These are phyloP conservation scores for Beroe forskalii DNA, from an alignment of 37 sponge, comb jelly and placozoan species.

Conservation along the genomic window DNA sequence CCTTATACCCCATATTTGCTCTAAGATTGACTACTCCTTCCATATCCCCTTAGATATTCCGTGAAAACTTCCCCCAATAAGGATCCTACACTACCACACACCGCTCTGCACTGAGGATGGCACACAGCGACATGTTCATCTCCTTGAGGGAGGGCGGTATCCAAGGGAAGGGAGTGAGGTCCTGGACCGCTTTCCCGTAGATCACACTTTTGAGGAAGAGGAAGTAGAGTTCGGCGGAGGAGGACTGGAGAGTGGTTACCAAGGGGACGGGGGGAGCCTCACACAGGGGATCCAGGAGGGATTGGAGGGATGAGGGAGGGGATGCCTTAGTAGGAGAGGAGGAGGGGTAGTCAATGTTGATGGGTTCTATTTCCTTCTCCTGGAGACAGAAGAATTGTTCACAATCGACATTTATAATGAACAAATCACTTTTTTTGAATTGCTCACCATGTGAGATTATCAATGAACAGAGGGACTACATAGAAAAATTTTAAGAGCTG, in stretches of 20 bases:
- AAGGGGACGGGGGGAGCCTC: not conserved
- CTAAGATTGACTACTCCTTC: too few relatives aligned
- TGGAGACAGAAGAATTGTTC: too few relatives aligned
- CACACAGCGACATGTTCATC: not conserved
- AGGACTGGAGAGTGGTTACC: not conserved
- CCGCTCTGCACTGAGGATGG: conserved; percentile 5
- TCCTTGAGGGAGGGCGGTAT: conserved; percentile 2
- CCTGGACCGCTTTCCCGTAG: not conserved
- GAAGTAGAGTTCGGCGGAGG: not conserved
- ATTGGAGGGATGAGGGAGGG: not conserved
- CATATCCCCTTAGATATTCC: too few relatives aligned
- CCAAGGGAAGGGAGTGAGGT: conserved; percentile 1
- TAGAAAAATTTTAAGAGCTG: too few relatives aligned
- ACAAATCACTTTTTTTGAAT: too few relatives aligned
- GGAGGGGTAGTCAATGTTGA: conserved; percentile 9
- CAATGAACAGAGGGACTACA: too few relatives aligned
- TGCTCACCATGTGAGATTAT: too few relatives aligned
- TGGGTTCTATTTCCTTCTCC: not conserved
- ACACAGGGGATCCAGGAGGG: not conserved
- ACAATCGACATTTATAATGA: too few relatives aligned
- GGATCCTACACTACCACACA: too few relatives aligned
- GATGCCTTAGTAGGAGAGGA: not conserved
- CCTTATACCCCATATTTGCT: too few relatives aligned
- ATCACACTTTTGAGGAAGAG: not conserved
- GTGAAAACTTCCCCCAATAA: too few relatives aligned